A percentile compares a stretch with the other conserved stretches of the same genome.
These are phyloP conservation scores for Petrolisthes cinctipes DNA, from an alignment of 2,888 invertebrate genomes.

Conservation along the genomic window DNA sequence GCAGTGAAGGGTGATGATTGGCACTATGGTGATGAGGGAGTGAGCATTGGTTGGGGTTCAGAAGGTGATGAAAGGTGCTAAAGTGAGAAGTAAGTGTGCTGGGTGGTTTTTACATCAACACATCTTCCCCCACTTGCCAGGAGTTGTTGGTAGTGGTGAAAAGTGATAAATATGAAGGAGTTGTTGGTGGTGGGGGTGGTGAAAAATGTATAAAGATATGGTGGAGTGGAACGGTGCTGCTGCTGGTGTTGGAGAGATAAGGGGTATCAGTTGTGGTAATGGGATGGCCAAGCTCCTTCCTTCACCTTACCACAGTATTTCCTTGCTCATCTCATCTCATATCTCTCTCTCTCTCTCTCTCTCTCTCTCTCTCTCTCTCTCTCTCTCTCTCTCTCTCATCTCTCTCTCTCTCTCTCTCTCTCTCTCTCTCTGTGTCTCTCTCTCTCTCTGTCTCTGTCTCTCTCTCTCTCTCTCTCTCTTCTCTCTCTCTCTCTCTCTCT, in stretches of 20 bases:
- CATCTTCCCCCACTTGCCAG: not conserved
- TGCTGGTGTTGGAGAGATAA: not conserved
- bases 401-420: constrained; percentile 12
- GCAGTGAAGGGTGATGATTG: not conserved
- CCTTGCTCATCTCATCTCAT: no score
- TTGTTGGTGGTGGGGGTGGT: not conserved
- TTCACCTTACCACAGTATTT: not conserved
- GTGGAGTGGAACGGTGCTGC: not conserved
- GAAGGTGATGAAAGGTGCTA: not conserved
- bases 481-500: constrained; percentile 2
- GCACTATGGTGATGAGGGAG: not conserved
- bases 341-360: constrained; percentile 16
- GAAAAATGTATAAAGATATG: not conserved
- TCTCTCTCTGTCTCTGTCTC: not conserved
- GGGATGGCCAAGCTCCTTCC: not conserved
- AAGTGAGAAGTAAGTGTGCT: not conserved
- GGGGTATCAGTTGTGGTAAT: not conserved
- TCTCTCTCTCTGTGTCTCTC: not conserved
- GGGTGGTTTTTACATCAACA: not conserved
- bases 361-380: not conserved
- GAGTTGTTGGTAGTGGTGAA: not conserved
- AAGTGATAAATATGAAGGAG: no score
- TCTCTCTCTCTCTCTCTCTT: not conserved
- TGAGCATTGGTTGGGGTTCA: not conserved
- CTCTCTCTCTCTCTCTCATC: not conserved